Conservation (phyloP, 1,140 invertebrate species). For the Nasonia longicornis region DNA sequence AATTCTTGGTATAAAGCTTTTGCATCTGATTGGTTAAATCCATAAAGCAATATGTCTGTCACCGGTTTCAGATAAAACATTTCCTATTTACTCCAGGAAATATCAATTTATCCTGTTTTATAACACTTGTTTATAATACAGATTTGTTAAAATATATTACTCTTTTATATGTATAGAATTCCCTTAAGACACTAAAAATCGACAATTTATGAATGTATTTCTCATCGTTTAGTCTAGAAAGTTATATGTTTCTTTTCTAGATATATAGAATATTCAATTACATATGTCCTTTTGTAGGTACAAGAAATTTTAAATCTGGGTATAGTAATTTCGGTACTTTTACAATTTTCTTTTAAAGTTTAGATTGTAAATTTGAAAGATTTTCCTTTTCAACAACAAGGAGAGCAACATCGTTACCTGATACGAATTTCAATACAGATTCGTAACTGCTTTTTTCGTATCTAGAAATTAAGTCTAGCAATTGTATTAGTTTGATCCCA, state of each 20-base stretch:
- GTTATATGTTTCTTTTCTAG: slow-evolving; percentile 31
- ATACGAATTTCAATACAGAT: no score
- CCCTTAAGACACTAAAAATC: slow-evolving; percentile 49
- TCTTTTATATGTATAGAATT: slow-evolving; percentile 47
- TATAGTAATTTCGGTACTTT: slow-evolving; percentile 40
- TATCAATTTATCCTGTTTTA: slow-evolving; percentile 38
- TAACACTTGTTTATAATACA: slow-evolving; percentile 46
- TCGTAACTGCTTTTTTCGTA: neutral
- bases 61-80: slow-evolving; percentile 43
- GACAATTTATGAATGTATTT: slow-evolving; percentile 44
- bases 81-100: slow-evolving; percentile 37
- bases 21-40: slow-evolving; percentile 28
- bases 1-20: slow-evolving; percentile 39
- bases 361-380: neutral
- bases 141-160: slow-evolving; percentile 48
- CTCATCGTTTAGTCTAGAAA: slow-evolving; percentile 37
- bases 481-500: no score
- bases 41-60: slow-evolving; percentile 43
- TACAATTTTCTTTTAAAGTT: neutral
- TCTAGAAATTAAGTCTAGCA: neutral
- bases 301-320: slow-evolving; percentile 35
- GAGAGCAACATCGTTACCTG: neutral
- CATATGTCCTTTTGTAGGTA: slow-evolving; percentile 37
- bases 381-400: neutral
- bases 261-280: slow-evolving; percentile 41